A percentile compares a stretch with the other conserved stretches of the same genome.
phyloP scores from a whole-genome alignment of 2,888 invertebrate genomes.

The Aspidapion aeneum region DNA sequence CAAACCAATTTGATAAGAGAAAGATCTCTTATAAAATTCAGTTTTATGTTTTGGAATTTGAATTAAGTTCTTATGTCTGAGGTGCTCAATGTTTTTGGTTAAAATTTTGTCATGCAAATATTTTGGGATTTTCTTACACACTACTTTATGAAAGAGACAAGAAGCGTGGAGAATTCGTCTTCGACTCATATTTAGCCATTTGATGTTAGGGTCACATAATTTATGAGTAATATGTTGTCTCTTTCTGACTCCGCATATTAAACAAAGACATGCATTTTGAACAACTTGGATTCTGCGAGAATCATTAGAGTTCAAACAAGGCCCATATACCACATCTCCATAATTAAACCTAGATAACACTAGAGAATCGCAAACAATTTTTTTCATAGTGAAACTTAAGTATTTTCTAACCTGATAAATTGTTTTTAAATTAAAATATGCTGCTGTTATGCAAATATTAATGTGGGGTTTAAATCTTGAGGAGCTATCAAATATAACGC shows the following conservation, averaged over 20 bases:
- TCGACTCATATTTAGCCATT: background rate
- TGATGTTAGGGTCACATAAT: background rate
- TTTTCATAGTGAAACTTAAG: background rate
- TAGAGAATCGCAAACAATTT: background rate
- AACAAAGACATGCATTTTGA: background rate
- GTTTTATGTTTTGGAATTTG: too few species aligned
- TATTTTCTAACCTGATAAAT: background rate
- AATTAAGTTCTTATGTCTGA: too few species aligned
- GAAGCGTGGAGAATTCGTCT: background rate
- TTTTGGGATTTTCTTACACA: background rate
- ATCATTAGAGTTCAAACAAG: background rate
- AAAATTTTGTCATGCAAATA: too few species aligned
- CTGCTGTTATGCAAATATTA: background rate
- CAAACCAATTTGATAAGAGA: too few species aligned
- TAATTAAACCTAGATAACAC: background rate
- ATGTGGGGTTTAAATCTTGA: background rate
- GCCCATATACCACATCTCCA: background rate
- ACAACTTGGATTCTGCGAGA: background rate
- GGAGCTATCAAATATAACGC: background rate
- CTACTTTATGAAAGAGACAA: background rate
- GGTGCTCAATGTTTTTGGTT: too few species aligned
- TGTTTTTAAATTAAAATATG: background rate
- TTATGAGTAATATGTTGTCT: background rate
- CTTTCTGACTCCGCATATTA: background rate
- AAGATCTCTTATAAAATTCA: too few species aligned